A percentile compares a stretch with the other conserved stretches of the same genome.
Conservation (phyloP, 2,888 invertebrate genomes). For the Xestia c-nigrum region DNA sequence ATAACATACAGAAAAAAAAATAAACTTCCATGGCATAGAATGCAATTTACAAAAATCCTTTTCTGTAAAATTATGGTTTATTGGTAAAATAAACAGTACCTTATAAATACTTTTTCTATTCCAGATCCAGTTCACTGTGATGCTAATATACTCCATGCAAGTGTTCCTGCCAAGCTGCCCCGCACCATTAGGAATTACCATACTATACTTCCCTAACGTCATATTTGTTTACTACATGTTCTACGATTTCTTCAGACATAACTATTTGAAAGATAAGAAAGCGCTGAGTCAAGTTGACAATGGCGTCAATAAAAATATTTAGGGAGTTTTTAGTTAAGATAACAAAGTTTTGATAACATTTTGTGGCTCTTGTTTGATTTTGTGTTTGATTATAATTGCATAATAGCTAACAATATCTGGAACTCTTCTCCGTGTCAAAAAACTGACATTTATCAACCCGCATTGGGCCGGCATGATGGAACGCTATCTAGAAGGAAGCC, state of each 20-base stretch:
- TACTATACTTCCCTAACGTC: constrained; percentile 91
- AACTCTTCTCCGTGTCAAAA: background rate
- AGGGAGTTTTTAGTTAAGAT: constrained; percentile 12
- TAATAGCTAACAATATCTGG: background rate
- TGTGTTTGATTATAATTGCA: background rate
- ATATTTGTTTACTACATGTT: constrained; percentile 93
- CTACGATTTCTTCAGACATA: constrained; percentile 92
- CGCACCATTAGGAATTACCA: constrained; percentile 86
- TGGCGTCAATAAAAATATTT: constrained; percentile 56
- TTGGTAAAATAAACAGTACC: background rate
- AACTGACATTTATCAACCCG: background rate
- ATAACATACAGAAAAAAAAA: background rate
- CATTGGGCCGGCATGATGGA: background rate
- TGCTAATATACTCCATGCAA: constrained; percentile 90
- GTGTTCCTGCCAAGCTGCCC: constrained; percentile 90
- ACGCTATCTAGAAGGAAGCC: background rate
- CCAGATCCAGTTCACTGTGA: constrained; percentile 93
- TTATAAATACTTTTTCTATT: constrained; percentile 57
- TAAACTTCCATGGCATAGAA: background rate
- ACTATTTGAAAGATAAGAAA: constrained; percentile 81
- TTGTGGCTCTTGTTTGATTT: background rate
- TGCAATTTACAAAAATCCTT: background rate
- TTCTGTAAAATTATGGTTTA: background rate
- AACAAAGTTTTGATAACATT: background rate
- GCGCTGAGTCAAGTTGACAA: constrained; percentile 37